Conservation (phyloP, 2,797 vertebrate species). For the Lagodon rhomboides region DNA sequence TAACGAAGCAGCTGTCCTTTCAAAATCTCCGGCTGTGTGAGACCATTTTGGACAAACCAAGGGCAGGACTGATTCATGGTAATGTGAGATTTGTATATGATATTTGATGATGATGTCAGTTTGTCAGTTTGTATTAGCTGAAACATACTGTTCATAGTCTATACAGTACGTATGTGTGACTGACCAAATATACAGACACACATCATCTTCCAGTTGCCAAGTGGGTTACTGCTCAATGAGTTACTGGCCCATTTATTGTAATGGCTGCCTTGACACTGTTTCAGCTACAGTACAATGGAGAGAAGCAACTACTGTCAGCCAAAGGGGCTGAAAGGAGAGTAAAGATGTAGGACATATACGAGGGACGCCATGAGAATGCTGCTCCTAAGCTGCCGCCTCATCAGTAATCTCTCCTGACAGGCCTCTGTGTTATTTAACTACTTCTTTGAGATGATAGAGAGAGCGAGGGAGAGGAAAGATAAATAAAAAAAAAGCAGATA, state of each 20-base stretch:
- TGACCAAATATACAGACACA: constrained; percentile 5
- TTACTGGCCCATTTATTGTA: constrained; percentile 54
- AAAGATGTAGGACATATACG: constrained; percentile 57
- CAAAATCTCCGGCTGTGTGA: too few relatives aligned
- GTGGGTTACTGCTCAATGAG: constrained; percentile 39
- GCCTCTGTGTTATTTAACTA: constrained; percentile 64
- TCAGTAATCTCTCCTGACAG: constrained; percentile 66
- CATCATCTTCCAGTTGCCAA: constrained; percentile 33
- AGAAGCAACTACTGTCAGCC: constrained; percentile 46
- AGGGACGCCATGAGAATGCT: constrained; percentile 42
- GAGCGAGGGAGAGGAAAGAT: constrained; percentile 48
- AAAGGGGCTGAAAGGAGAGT: constrained; percentile 35
- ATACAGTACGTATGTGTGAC: not conserved
- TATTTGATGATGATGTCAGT: not conserved
- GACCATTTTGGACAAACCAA: too few relatives aligned
- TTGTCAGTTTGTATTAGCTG: not conserved
- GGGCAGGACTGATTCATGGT: too few relatives aligned
- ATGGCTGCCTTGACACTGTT: constrained; percentile 35
- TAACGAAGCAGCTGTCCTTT: too few relatives aligned
- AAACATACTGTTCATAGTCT: not conserved
- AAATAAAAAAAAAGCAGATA: constrained; percentile 67
- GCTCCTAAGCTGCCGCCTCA: constrained; percentile 51
- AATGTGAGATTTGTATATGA: not conserved
- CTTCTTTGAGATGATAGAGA: constrained; percentile 60
- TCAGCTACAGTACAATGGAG: constrained; percentile 46